These are phyloP conservation scores for Beaufortia kweichowensis DNA, from an alignment of 2,113 vertebrate species.

Conservation along the genomic window DNA sequence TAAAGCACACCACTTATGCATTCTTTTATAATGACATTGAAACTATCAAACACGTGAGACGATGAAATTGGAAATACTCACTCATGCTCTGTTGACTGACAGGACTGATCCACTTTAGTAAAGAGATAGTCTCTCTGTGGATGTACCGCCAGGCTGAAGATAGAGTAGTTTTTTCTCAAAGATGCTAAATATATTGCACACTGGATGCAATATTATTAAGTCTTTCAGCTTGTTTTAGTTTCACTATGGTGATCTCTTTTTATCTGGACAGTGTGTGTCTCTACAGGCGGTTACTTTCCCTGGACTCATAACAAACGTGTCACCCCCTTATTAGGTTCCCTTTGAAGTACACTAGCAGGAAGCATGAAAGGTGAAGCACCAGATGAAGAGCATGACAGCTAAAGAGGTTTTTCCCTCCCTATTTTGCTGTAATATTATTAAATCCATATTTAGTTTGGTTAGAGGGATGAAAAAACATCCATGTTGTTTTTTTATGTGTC, in stretches of 20 bases:
- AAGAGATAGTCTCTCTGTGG: not conserved
- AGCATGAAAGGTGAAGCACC: constrained; percentile 24
- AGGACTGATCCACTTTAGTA: not conserved
- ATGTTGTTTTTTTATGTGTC: not conserved
- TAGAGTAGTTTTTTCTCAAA: not conserved
- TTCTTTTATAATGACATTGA: not conserved
- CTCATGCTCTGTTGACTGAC: not conserved
- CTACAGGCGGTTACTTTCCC: not conserved
- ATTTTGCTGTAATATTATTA: not conserved
- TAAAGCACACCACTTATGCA: not conserved
- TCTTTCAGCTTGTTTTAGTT: not conserved
- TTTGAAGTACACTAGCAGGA: constrained; percentile 31
- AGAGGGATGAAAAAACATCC: not conserved
- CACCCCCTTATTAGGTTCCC: constrained; percentile 14
- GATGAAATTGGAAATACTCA: not conserved
- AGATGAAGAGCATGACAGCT: not conserved
- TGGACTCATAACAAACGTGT: constrained; percentile 14
- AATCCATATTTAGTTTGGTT: not conserved
- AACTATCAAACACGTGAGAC: not conserved
- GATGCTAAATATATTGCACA: not conserved
- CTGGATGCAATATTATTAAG: constrained; percentile 2
- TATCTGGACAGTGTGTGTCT: constrained; percentile 4
- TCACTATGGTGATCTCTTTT: not conserved
- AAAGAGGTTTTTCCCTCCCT: not conserved
- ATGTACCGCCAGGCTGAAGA: not conserved